Percentiles rank a stretch among this genome's conserved stretches.
Evolutionary conservation across 2,113 vertebrate genomes (phyloP).

Genomic region (Crotalus tigris): DNA sequence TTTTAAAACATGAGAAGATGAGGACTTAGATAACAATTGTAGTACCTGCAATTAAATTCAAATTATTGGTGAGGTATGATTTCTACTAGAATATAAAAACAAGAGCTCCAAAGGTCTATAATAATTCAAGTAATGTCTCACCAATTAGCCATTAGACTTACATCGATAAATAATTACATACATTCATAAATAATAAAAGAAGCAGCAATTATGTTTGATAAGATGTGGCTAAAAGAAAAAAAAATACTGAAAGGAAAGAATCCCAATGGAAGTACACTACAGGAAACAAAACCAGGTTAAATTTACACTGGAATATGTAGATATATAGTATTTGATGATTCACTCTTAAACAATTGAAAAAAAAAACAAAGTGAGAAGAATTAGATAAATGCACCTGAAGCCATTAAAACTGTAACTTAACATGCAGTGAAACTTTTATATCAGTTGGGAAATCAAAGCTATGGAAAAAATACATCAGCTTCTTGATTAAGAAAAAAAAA

Average conservation of each 20-base stretch:
- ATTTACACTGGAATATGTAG: not conserved
- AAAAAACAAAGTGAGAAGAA: not conserved
- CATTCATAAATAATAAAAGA: not conserved
- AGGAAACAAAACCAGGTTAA: slow-evolving; percentile 13
- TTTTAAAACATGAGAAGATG: not conserved
- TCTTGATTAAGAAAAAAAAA: not conserved
- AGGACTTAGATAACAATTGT: not conserved
- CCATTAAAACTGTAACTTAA: not conserved
- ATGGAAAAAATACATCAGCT: not conserved
- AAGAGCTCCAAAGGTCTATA: not conserved
- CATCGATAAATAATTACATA: not conserved
- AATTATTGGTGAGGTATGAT: not conserved
- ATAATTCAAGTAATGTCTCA: not conserved
- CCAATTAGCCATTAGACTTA: slow-evolving; percentile 7
- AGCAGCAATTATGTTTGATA: slow-evolving; percentile 22
- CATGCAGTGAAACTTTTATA: not conserved
- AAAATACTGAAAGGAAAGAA: slow-evolving; percentile 15
- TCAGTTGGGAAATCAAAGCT: not conserved
- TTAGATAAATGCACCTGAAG: not conserved
- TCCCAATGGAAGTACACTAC: slow-evolving; percentile 11
- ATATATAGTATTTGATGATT: not conserved
- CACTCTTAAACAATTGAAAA: not conserved
- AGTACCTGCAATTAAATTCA: not conserved
- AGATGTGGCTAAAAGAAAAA: slow-evolving; percentile 23
- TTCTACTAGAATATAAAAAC: not conserved